Conservation (phyloP, 2,113 vertebrate species). For the Rafetus swinhoei region DNA sequence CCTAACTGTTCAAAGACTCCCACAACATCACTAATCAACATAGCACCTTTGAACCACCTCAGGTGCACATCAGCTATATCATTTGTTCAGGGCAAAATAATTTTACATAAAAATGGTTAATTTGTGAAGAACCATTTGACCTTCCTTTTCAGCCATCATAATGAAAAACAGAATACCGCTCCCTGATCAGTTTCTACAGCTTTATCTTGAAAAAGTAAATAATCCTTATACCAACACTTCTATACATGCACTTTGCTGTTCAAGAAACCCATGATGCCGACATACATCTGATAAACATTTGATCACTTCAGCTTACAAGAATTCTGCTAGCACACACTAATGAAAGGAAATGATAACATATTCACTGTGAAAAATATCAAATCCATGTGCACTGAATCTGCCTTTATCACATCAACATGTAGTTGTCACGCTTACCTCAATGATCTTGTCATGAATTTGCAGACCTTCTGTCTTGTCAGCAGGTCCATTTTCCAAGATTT, state of each 20-base stretch:
- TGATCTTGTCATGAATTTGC: conserved; percentile 79
- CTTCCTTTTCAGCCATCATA: neutral
- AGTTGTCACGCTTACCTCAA: conserved; percentile 76
- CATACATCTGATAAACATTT: neutral
- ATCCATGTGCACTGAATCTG: conserved; percentile 28
- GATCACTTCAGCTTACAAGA: neutral
- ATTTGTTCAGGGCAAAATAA: neutral
- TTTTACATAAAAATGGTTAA: neutral
- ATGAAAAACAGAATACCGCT: neutral
- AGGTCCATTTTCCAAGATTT: conserved; percentile 81
- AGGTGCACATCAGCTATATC: neutral
- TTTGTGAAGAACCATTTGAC: neutral
- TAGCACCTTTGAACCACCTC: neutral
- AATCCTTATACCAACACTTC: neutral
- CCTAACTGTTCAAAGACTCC: neutral
- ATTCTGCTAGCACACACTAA: neutral
- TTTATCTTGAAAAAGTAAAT: neutral
- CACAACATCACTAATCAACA: neutral
- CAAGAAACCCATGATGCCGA: neutral
- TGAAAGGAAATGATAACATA: conserved; percentile 12
- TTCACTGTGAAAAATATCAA: conserved; percentile 14
- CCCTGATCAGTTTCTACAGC: neutral
- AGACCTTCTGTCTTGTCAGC: conserved; percentile 76
- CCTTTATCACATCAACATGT: conserved; percentile 1
- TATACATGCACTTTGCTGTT: neutral